Evolutionary conservation across 2,797 vertebrate genomes (phyloP), one percentile per base, ranked within the genome.

Genomic region (Galagoides demidoff): DNA sequence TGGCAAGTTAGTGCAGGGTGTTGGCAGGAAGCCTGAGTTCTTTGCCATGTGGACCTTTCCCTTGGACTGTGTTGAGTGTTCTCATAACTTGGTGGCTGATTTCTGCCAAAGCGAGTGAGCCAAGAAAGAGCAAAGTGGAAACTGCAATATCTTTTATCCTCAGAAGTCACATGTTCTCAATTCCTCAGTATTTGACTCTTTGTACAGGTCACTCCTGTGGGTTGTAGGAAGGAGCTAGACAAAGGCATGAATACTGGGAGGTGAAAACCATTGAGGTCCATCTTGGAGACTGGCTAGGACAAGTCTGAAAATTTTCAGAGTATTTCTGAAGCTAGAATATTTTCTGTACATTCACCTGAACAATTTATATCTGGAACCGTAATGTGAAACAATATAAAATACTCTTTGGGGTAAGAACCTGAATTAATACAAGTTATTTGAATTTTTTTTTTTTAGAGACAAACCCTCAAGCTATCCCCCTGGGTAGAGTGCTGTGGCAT

Each of bases 1-100:
- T 93, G 66, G 83, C 92, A 90, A 95, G 92, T 94, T 61, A 92
- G 66, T 39, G 68, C 89, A 94, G 55, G 73, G 39, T 95, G 61
- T 57, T 92, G 96, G 66, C 82, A 57, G 39, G 20, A 92, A 20
- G 45, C 39, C 78, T 71, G 49, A 29, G 23, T 34, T 96, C 86
- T 82, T 81, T 61, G 71, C 70, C 89, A 87, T 1, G 1, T 86
- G 55, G 73, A 88, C 77, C 39, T 90, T 66, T 85, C 66, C 27
- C 14, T 2, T 78, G 81, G 63, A 34, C 64, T 45, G 25, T 31
- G 25, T 57, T 57, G 45, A 91, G 29, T 68, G 45, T 85, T 94
- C 82, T 95, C 61, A 66, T 39, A 85, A 74, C 37, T 29, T 17
- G 61, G 78, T 76, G 61, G 27, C 68, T 94, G 79, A 92, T 70